A percentile compares a stretch with the other conserved stretches of the same genome.
phyloP scores from a whole-genome alignment of 2,888 invertebrate species.

The Acanthosepion esculentum region DNA sequence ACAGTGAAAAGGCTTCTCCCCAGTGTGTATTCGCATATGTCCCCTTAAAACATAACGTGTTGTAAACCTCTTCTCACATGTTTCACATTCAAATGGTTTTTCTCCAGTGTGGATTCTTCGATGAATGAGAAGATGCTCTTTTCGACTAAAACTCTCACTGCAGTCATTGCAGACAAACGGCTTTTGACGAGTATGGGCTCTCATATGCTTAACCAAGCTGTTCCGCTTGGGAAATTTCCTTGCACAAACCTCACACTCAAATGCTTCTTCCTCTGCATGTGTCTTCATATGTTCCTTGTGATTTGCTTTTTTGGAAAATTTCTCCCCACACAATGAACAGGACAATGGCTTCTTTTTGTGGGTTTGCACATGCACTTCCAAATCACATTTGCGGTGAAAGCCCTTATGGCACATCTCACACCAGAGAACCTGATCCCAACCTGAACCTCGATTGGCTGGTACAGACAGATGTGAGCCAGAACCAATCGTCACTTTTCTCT shows the following conservation, averaged over 20 bases:
- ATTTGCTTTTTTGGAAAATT: background rate
- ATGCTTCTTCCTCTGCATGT: constrained; percentile 3
- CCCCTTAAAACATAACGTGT: background rate
- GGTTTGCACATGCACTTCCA: constrained; percentile 23
- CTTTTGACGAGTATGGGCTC: background rate
- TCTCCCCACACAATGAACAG: constrained; percentile 41
- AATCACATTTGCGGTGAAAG: background rate
- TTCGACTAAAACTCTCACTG: too few relatives aligned
- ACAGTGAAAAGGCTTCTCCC: background rate
- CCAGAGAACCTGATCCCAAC: too few relatives aligned
- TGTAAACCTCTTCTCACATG: too few relatives aligned
- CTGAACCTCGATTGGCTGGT: too few relatives aligned
- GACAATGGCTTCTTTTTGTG: constrained; percentile 36
- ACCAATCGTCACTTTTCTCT: too few relatives aligned
- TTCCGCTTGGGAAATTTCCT: background rate
- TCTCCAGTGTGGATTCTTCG: too few relatives aligned
- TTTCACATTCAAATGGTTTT: too few relatives aligned
- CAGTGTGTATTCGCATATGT: constrained; percentile 25
- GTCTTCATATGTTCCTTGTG: background rate
- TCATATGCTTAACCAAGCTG: constrained; percentile 42
- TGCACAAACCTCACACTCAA: background rate
- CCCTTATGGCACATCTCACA: constrained; percentile 34
- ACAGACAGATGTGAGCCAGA: too few relatives aligned
- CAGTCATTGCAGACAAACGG: too few relatives aligned
- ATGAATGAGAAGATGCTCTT: too few relatives aligned